Percentiles rank a stretch among this genome's conserved stretches.
Conservation (phyloP, 1,140 invertebrate species). For the Lasaia peninsularis region DNA sequence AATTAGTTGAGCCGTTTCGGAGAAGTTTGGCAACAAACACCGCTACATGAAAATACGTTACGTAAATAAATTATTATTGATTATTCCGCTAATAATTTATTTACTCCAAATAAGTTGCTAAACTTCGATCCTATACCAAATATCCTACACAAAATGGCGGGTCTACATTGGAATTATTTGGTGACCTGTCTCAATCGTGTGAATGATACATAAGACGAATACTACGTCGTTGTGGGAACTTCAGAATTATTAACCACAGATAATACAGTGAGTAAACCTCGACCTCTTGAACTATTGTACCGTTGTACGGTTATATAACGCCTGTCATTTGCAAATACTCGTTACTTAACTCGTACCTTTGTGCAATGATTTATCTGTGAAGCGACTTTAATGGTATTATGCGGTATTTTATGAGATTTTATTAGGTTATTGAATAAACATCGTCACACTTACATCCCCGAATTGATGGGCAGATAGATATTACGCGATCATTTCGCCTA, state of each 20-base stretch:
- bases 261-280: not conserved
- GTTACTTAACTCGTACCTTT: not conserved
- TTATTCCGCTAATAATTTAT: too few relatives aligned
- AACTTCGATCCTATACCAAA: too few relatives aligned
- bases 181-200: not conserved
- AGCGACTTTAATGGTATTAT: not conserved
- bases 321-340: not conserved
- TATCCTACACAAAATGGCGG: too few relatives aligned
- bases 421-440: not conserved
- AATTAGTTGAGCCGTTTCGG: too few relatives aligned
- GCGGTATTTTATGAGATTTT: not conserved
- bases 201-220: not conserved
- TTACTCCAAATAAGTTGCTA: too few relatives aligned
- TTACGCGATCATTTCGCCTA: too few relatives aligned
- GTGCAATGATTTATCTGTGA: not conserved
- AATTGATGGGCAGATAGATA: too few relatives aligned
- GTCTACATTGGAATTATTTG: too few relatives aligned
- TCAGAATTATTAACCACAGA: slow-evolving; percentile 1
- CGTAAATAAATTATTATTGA: too few relatives aligned
- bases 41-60: too few relatives aligned
- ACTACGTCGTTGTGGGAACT: not conserved
- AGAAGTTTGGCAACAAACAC: too few relatives aligned
- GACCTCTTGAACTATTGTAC: slow-evolving; percentile 10
- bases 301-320: not conserved
- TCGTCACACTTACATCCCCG: too few relatives aligned